Evolutionary conservation across 1,140 invertebrate genomes (phyloP), one percentile per base, ranked within the genome.

Genomic region (Drosophila bipectinata): DNA sequence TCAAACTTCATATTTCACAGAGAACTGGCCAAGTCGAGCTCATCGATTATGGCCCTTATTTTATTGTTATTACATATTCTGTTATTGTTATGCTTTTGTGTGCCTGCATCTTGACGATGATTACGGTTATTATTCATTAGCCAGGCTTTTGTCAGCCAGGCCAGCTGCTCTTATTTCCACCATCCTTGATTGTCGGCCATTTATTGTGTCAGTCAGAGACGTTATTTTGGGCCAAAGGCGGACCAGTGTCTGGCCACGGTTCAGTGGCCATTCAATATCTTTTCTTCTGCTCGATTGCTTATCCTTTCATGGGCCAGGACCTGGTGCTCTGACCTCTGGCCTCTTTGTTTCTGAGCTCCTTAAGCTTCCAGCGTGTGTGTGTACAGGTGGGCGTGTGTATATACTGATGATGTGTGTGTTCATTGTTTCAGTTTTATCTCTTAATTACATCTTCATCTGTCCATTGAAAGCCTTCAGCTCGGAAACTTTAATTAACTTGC

Each of bases 371-470:
- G 44, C 10, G 24, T 37, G 15, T 32, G 26, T 37, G 15, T 32
- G 26, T 12, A n/a, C 52, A 71, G 67, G 67, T 71, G 52, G 63
- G 26, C 62, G 51, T 51, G 30, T 45, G 15, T 21, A 47, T 47
- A 21, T 47, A 58, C 24, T 44, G 28, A 63, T 63, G 57, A 61
- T 41, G 39, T 49, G 58, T 73, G 60, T 57, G 45, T 48, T 55
- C 63, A 78, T 85, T 82, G 82, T 87, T 87, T 72, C 74, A 37
- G 49, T 72, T 87, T 82, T 88, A 85, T 85, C 82, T 82, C 78
- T 85, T 85, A 85, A 85, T 85, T 85, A 87, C 83, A 79, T 87
- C 80, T 82, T 76, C 82, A 87, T 81, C 82, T 74, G 41, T 55
- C 44, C 54, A 75, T 75, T 74, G 71, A 74, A 68, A 69, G 79